Conservation (phyloP, 2,797 vertebrate genomes). For the Fundulus diaphanus region DNA sequence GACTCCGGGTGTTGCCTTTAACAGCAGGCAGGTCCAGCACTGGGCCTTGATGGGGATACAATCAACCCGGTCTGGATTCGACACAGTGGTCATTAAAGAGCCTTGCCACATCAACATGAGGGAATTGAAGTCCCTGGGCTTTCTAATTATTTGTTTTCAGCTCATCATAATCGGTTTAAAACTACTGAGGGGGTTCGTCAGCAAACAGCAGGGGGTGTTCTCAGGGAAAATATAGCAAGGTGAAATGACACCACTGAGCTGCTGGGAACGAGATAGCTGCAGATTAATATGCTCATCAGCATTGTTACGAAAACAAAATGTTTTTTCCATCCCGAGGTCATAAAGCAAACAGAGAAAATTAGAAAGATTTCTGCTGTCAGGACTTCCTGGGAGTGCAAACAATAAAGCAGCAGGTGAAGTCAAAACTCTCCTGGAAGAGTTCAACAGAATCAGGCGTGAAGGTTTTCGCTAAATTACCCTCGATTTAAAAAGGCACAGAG, state of each 20-base stretch:
- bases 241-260: conserved; percentile 37
- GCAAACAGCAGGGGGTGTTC: conserved; percentile 11
- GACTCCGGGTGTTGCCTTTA: conserved; percentile 39
- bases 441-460: neutral
- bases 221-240: conserved; percentile 13
- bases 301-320: neutral
- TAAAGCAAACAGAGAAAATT: neutral
- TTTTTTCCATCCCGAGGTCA: neutral
- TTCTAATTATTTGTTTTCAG: conserved; percentile 54
- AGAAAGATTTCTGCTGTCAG: neutral
- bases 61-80: conserved; percentile 34
- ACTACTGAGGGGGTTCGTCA: conserved; percentile 17
- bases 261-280: conserved; percentile 33
- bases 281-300: conserved; percentile 11
- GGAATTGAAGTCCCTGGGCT: conserved; percentile 41
- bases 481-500: no score
- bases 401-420: neutral
- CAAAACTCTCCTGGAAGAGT: neutral
- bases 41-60: conserved; percentile 35
- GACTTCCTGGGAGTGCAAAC: neutral
- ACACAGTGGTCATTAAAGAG: conserved; percentile 53
- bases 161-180: conserved; percentile 59
- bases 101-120: conserved; percentile 26
- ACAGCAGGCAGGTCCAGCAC: conserved; percentile 36
- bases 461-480: no score